phyloP scores from a whole-genome alignment of 1,140 invertebrate species.

The Lucilia cuprina region DNA sequence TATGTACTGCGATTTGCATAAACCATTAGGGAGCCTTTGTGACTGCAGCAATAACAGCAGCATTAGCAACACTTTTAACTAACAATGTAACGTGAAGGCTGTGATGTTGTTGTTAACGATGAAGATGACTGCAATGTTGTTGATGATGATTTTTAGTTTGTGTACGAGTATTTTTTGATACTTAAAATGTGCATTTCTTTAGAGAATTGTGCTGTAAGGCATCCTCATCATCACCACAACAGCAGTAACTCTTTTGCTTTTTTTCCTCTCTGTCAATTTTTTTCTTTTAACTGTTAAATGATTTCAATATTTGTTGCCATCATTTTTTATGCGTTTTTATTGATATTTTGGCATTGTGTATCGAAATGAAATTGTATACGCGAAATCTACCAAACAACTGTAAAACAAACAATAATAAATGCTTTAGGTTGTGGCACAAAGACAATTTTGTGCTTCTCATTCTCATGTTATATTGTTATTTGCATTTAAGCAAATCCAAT shows the following conservation, averaged over 20 bases:
- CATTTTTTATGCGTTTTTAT: constrained; percentile 25
- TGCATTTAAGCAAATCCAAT: background rate
- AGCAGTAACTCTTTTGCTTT: background rate
- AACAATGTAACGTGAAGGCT: constrained; percentile 19
- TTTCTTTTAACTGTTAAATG: constrained; percentile 27
- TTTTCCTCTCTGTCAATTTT: background rate
- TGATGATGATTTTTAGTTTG: background rate
- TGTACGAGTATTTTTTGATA: background rate
- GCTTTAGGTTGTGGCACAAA: constrained; percentile 11
- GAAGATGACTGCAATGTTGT: background rate
- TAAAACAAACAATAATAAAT: constrained; percentile 21
- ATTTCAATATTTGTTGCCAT: constrained; percentile 17
- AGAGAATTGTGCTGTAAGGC: constrained; percentile 10
- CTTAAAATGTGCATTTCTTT: constrained; percentile 4
- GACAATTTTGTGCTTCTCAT: background rate
- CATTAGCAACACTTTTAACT: constrained; percentile 33
- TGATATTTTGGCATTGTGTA: constrained; percentile 9
- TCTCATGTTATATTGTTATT: background rate
- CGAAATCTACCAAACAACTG: background rate
- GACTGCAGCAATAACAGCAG: constrained; percentile 32
- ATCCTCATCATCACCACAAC: constrained; percentile 7
- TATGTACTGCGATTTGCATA: constrained; percentile 24
- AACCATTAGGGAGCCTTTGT: constrained; percentile 33
- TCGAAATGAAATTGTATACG: constrained; percentile 1
- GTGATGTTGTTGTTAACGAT: background rate